phyloP scores from a whole-genome alignment of 2,888 invertebrate species.

The Trilocha varians region DNA sequence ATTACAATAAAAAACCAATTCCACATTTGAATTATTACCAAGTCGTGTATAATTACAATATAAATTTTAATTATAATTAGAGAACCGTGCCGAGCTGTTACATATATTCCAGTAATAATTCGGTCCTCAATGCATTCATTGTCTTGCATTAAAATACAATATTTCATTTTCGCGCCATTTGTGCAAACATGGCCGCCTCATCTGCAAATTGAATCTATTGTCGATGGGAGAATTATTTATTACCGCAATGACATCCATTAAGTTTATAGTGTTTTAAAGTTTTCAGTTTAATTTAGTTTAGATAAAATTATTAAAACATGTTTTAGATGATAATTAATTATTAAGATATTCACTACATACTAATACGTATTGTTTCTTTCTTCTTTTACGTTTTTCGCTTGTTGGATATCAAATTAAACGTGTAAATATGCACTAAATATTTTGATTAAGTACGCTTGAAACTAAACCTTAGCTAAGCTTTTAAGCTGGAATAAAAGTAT shows the following conservation, averaged over 20 bases:
- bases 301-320: background rate
- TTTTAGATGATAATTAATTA: background rate
- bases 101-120: slow-evolving; percentile 5
- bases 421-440: too few relatives aligned
- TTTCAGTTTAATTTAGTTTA: background rate
- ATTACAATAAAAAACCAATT: background rate
- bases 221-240: slow-evolving; percentile 20
- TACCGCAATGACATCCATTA: slow-evolving; percentile 2
- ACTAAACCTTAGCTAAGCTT: too few relatives aligned
- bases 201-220: slow-evolving; percentile 25
- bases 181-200: slow-evolving; percentile 24
- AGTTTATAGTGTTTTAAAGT: slow-evolving; percentile 1
- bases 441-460: too few relatives aligned
- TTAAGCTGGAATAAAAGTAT: too few relatives aligned
- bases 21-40: background rate
- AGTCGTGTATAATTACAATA: background rate
- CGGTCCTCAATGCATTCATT: slow-evolving; percentile 7
- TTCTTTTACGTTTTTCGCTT: too few relatives aligned
- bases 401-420: too few relatives aligned
- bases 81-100: background rate
- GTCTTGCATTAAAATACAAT: slow-evolving; percentile 19
- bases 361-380: too few relatives aligned
- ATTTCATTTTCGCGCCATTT: slow-evolving; percentile 25
- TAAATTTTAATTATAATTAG: background rate
- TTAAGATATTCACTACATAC: too few relatives aligned